phyloP scores from a whole-genome alignment of 2,113 vertebrate species.

The Sturnus vulgaris region DNA sequence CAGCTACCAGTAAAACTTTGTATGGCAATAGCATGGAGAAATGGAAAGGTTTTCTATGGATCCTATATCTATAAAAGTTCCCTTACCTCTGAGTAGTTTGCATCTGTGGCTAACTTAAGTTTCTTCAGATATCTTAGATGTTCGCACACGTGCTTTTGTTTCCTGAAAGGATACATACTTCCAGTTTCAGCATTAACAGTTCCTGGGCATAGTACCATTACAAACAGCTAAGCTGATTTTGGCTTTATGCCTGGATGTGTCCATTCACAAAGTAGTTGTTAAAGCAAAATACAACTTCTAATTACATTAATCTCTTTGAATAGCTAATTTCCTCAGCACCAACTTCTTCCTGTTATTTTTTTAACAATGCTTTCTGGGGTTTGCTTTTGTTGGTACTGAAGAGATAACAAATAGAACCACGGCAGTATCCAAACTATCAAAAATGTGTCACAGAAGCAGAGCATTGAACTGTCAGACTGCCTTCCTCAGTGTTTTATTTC shows the following conservation, averaged over 20 bases:
- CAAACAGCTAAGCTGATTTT: constrained; percentile 50
- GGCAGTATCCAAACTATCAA: neutral
- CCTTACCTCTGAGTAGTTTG: neutral
- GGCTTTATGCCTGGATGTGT: constrained; percentile 41
- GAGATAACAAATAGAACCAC: neutral
- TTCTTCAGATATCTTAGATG: neutral
- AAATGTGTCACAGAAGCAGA: neutral
- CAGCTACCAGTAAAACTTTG: neutral
- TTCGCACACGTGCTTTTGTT: neutral
- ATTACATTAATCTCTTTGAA: constrained; percentile 3
- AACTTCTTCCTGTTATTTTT: neutral
- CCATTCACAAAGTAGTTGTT: constrained; percentile 52
- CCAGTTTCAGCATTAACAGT: neutral
- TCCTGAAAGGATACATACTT: constrained; percentile 13
- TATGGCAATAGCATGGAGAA: neutral
- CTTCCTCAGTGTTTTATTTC: neutral
- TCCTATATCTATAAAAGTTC: neutral
- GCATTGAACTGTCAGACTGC: neutral
- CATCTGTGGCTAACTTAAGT: neutral
- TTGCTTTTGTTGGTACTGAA: neutral
- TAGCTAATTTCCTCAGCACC: neutral
- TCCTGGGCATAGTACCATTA: constrained; percentile 42
- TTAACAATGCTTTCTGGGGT: neutral
- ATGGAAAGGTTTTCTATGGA: neutral
- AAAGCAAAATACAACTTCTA: constrained; percentile 37